A percentile compares a stretch with the other conserved stretches of the same genome.
phyloP scores from a whole-genome alignment of 2,888 invertebrate species.

The Chydorus sphaericus region DNA sequence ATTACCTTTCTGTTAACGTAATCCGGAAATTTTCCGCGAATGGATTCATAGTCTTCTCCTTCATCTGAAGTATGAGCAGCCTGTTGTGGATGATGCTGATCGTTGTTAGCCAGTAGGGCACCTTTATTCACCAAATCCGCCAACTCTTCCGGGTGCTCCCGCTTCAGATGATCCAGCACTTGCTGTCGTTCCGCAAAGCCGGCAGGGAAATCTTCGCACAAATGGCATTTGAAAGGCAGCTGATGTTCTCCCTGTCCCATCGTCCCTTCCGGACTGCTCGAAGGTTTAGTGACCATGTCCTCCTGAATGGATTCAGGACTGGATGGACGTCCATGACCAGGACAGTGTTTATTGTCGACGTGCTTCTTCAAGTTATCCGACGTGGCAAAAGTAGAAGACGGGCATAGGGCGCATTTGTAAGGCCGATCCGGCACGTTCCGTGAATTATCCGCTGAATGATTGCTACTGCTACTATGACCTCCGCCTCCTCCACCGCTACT shows the following conservation, averaged over 20 bases:
- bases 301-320: constrained; percentile 23
- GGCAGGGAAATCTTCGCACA: constrained; percentile 57
- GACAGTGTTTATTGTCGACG: constrained; percentile 50
- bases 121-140: constrained; percentile 68
- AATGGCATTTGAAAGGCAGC: constrained; percentile 63
- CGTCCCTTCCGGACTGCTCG: constrained; percentile 19
- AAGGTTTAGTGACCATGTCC: constrained; percentile 16
- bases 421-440: constrained; percentile 59
- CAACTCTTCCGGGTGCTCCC: constrained; percentile 60
- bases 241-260: constrained; percentile 26
- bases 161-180: constrained; percentile 65
- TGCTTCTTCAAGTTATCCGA: constrained; percentile 65
- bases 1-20: constrained; percentile 65
- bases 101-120: constrained; percentile 43
- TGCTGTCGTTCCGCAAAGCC: constrained; percentile 65
- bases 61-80: constrained; percentile 32
- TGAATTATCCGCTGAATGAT: constrained; percentile 16
- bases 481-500: constrained; percentile 20
- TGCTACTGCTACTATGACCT: constrained; percentile 31
- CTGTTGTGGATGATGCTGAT: constrained; percentile 31
- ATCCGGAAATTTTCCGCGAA: constrained; percentile 6
- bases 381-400: constrained; percentile 67
- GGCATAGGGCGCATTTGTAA: constrained; percentile 63
- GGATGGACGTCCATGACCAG: not conserved
- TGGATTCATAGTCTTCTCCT: constrained; percentile 16